A percentile compares a stretch with the other conserved stretches of the same genome.
These are phyloP conservation scores for Aptenodytes patagonicus DNA, from an alignment of 2,113 vertebrate species.

Conservation along the genomic window DNA sequence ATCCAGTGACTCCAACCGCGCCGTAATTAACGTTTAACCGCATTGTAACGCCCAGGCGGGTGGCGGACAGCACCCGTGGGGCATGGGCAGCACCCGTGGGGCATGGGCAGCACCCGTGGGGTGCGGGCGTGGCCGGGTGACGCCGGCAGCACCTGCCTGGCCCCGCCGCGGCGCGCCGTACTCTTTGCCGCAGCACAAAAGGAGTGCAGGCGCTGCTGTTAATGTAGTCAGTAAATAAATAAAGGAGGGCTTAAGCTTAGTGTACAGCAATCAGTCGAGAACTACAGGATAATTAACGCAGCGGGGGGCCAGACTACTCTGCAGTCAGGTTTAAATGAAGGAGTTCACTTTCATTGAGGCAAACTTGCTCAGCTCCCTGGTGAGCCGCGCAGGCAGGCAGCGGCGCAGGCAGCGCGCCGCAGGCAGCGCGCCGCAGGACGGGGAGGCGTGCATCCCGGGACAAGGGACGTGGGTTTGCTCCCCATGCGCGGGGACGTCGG, in stretches of 20 bases:
- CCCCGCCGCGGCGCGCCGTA: not conserved
- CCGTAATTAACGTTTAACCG: not conserved
- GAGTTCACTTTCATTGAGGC: conserved; percentile 74
- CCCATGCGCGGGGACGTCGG: fast-evolving
- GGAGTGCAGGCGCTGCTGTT: conserved; percentile 55
- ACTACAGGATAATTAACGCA: conserved; percentile 78
- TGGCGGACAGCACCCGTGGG: not conserved
- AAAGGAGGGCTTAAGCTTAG: conserved; percentile 80
- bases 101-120: not conserved
- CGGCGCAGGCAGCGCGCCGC: not conserved
- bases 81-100: not conserved
- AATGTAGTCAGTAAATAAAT: conserved; percentile 86
- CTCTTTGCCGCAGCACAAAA: conserved; percentile 2
- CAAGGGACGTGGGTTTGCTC: fast-evolving
- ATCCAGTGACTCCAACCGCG: not conserved
- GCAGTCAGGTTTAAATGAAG: conserved; percentile 77
- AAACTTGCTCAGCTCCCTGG: conserved; percentile 51
- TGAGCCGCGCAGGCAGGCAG: not conserved
- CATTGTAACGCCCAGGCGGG: not conserved
- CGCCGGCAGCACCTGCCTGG: not conserved
- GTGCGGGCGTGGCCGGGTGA: fast-evolving
- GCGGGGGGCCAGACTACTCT: conserved; percentile 68
- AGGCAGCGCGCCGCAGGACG: not conserved
- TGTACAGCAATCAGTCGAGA: conserved; percentile 80
- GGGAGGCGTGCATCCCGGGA: fast-evolving